Base-by-base conservation (phyloP, 2,888 invertebrate species). In the Nudaria mundana region DNA sequence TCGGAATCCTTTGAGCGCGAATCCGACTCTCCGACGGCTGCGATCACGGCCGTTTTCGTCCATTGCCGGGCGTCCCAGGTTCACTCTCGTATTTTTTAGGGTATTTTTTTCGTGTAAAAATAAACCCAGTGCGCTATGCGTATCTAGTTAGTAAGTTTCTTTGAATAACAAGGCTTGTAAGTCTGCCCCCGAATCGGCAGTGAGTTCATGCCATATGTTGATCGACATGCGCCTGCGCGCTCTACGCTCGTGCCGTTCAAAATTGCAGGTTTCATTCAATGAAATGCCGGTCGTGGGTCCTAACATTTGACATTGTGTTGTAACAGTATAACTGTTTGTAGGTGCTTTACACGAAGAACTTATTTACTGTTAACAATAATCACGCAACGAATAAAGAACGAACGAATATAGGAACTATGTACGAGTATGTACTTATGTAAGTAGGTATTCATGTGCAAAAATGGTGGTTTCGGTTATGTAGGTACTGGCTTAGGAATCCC, bases 231-330 rank as follows among this genome's bases (percentile, higher is more conserved):
- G 70, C 69, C 60, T 61, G 75, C 71, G 63, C 55, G 20, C 20
- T 20, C 6, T 8, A 20, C 60, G 61, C 74, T 65, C 75, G 72
- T 72, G 72, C 69, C 47, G 47, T 49, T 61, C 69, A 56, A 84
- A 87, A 86, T 86, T 84, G 76, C 81, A 85, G 86, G 86, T 86
- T 86, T 72, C 73, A 75, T 76, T 77, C 71, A 76, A 76, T 76
- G 74, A 71, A 75, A 76, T 65, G 66, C 63, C 71, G 68, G 67
- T 62, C 65, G 65, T 69, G 72, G 68, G 67, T 61, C 64, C 63
- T 55, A 58, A 59, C 62, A 56, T 63, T 65, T 52, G 52, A 61
- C 64, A 56, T 56, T 58, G 60, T 48, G 47, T 39, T 41, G 51
- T 52, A 56, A 49, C 61, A 56, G 51, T 44, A 45, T 59, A 57